Evolutionary conservation across 2,113 vertebrate species (phyloP).

Genomic region (Urocolius indicus): DNA sequence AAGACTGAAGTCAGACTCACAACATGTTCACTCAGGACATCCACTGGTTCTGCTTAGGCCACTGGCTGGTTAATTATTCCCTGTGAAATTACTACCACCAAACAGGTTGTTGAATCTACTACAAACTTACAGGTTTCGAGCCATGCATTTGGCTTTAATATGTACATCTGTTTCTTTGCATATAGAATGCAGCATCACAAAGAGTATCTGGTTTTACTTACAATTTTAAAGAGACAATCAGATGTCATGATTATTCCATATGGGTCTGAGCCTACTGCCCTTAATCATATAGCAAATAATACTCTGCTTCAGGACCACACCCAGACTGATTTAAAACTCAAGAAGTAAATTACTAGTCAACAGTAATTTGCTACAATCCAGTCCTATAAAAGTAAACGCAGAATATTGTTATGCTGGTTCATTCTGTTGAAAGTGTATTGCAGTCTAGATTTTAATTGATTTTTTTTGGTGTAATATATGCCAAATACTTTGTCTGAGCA

Average conservation of each 20-base stretch:
- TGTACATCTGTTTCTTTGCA: not conserved
- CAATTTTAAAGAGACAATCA: not conserved
- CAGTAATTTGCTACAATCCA: not conserved
- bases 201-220: constrained; percentile 17
- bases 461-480: not conserved
- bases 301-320: not conserved
- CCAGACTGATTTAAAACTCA: constrained; percentile 24
- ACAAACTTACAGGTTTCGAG: not conserved
- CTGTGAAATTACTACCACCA: not conserved
- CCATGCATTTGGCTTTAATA: not conserved
- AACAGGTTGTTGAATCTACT: not conserved
- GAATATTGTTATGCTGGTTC: constrained; percentile 5
- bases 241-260: not conserved
- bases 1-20: not conserved
- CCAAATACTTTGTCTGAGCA: not conserved
- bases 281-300: not conserved
- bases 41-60: not conserved
- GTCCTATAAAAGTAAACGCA: not conserved
- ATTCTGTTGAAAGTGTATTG: not conserved
- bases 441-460: constrained; percentile 2
- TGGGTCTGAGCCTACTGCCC: not conserved
- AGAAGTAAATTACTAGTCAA: constrained; percentile 17
- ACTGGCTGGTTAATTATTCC: not conserved
- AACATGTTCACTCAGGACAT: not conserved
- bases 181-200: not conserved